Conservation (phyloP, 2,888 invertebrate genomes). For the Drosophila barbarae region DNA sequence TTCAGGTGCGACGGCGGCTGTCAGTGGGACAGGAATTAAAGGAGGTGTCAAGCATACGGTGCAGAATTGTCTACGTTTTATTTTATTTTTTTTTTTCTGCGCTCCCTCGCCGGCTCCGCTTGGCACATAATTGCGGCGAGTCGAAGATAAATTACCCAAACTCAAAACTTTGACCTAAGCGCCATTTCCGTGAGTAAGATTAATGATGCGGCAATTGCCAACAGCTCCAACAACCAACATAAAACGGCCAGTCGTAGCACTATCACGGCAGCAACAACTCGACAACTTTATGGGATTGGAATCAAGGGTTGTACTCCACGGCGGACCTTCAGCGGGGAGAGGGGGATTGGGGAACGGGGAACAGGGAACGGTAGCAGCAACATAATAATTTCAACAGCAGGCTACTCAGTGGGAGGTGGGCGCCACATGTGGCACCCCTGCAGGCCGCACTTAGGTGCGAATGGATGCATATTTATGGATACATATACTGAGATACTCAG, state of each 20-base stretch:
- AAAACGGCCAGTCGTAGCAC: slow-evolving; percentile 56
- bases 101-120: slow-evolving; percentile 7
- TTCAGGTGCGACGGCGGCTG: slow-evolving; percentile 40
- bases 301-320: slow-evolving; percentile 43
- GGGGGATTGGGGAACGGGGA: slow-evolving; percentile 8
- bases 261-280: slow-evolving; percentile 46
- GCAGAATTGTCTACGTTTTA: slow-evolving; percentile 34
- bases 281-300: slow-evolving; percentile 62
- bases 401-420: slow-evolving; percentile 31
- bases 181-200: slow-evolving; percentile 75
- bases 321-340: background rate
- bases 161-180: slow-evolving; percentile 75
- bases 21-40: slow-evolving; percentile 27
- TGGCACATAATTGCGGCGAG: slow-evolving; percentile 71
- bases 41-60: slow-evolving; percentile 34
- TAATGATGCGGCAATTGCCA: slow-evolving; percentile 70
- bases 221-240: slow-evolving; percentile 42
- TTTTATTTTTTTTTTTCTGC: slow-evolving; percentile 8
- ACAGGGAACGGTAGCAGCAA: slow-evolving; percentile 42
- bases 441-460: slow-evolving; percentile 55
- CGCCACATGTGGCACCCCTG: slow-evolving; percentile 50
- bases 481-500: slow-evolving; percentile 48
- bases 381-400: slow-evolving; percentile 68
- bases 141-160: slow-evolving; percentile 73
- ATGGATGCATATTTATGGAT: slow-evolving; percentile 73